Evolutionary conservation across 2,888 invertebrate species (phyloP).

Genomic region (Drosophila testacea): DNA sequence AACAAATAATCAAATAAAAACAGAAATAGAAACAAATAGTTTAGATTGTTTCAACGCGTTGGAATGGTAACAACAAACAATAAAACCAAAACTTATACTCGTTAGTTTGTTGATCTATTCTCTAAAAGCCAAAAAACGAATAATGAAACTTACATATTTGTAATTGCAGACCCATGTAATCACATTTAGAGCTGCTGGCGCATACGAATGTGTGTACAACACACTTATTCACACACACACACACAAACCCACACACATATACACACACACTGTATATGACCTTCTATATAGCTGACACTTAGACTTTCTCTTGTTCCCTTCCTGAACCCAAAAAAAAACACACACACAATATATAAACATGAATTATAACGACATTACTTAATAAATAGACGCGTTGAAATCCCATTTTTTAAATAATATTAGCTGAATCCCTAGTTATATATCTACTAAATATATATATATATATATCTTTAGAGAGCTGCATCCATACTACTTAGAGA

Average conservation of each 20-base stretch:
- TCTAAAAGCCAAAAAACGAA: slow-evolving; percentile 30
- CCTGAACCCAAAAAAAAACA: neutral
- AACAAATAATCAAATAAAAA: slow-evolving; percentile 20
- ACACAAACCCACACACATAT: slow-evolving; percentile 7
- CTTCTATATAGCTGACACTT: slow-evolving; percentile 29
- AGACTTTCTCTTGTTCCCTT: slow-evolving; percentile 10
- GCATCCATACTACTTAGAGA: slow-evolving; percentile 15
- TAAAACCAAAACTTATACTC: slow-evolving; percentile 49
- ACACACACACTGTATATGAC: slow-evolving; percentile 6
- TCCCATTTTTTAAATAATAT: slow-evolving; percentile 4
- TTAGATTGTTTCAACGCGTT: slow-evolving; percentile 63
- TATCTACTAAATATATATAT: neutral
- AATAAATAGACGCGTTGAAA: slow-evolving; percentile 42
- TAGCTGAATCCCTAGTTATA: slow-evolving; percentile 44
- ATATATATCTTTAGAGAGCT: slow-evolving; percentile 24
- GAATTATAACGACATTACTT: slow-evolving; percentile 34
- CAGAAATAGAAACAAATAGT: slow-evolving; percentile 36
- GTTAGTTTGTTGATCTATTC: slow-evolving; percentile 52
- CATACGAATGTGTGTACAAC: slow-evolving; percentile 24
- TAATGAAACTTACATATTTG: slow-evolving; percentile 53
- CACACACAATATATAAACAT: slow-evolving; percentile 26
- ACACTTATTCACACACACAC: slow-evolving; percentile 18
- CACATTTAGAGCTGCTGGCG: slow-evolving; percentile 60
- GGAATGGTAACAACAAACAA: slow-evolving; percentile 64
- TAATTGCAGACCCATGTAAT: slow-evolving; percentile 58